Conservation (phyloP, 2,797 vertebrate species). For the Cephalopachus bancanus region DNA sequence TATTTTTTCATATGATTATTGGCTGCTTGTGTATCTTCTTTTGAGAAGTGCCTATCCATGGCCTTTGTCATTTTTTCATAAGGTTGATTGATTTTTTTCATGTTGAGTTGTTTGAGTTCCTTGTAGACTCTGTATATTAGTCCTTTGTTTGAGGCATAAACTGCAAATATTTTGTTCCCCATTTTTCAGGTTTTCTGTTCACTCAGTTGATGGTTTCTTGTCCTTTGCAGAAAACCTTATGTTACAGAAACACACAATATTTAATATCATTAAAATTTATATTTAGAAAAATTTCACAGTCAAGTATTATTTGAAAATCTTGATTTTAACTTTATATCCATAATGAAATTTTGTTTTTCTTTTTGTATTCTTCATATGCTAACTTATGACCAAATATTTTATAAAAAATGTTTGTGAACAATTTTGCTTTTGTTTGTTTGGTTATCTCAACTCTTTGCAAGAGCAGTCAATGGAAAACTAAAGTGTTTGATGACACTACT, state of each 20-base stretch:
- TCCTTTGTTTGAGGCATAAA: too few relatives aligned
- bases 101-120: too few relatives aligned
- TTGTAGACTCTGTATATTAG: too few relatives aligned
- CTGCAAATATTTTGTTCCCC: too few relatives aligned
- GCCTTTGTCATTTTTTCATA: too few relatives aligned
- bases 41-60: too few relatives aligned
- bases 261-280: neutral
- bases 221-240: neutral
- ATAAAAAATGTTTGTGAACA: neutral
- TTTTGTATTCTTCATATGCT: neutral
- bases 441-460: neutral
- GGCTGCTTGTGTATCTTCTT: too few relatives aligned
- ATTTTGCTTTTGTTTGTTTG: constrained; percentile 37
- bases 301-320: neutral
- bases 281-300: neutral
- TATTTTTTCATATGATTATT: too few relatives aligned
- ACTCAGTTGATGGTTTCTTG: too few relatives aligned
- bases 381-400: neutral
- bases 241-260: neutral
- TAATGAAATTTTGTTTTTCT: neutral
- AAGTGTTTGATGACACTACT: neutral
- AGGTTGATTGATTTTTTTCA: too few relatives aligned
- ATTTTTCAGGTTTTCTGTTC: too few relatives aligned
- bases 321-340: neutral
- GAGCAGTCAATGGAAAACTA: neutral